Conservation (phyloP, 1,140 invertebrate genomes). For the Tetraneura akinire region DNA sequence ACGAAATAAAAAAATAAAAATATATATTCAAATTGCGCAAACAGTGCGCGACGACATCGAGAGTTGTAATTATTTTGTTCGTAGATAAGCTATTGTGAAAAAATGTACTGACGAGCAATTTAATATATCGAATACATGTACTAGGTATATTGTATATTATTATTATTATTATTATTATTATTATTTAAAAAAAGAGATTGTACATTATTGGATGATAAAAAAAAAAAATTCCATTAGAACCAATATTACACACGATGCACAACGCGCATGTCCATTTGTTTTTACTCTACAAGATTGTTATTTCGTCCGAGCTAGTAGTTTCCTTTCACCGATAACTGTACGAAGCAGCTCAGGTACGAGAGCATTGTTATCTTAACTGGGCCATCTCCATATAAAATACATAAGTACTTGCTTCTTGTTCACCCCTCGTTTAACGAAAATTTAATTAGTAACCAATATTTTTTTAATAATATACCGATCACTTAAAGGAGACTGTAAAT, state of each 20-base stretch:
- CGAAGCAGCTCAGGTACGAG: slow-evolving; percentile 3
- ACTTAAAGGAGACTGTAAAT: too few relatives aligned
- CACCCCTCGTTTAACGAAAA: too few relatives aligned
- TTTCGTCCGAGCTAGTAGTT: slow-evolving; percentile 46
- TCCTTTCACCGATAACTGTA: slow-evolving; percentile 50
- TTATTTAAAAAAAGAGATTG: slow-evolving; percentile 28
- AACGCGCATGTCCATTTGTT: slow-evolving; percentile 12
- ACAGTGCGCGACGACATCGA: slow-evolving; percentile 39
- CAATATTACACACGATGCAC: slow-evolving; percentile 22
- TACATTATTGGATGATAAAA: slow-evolving; percentile 13
- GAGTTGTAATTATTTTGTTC: slow-evolving; percentile 31
- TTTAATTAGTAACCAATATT: too few relatives aligned
- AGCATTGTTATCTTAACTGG: slow-evolving; percentile 49
- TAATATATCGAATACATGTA: slow-evolving; percentile 20
- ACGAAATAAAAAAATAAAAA: background rate
- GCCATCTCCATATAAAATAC: slow-evolving; percentile 44
- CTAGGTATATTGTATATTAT: slow-evolving; percentile 1
- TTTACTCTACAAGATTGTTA: slow-evolving; percentile 44
- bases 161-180: too few relatives aligned
- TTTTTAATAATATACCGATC: too few relatives aligned
- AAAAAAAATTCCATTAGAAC: slow-evolving; percentile 36
- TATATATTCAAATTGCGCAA: slow-evolving; percentile 36
- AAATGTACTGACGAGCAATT: slow-evolving; percentile 27
- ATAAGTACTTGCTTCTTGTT: slow-evolving; percentile 1
- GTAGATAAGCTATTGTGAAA: slow-evolving; percentile 40